A percentile compares a stretch with the other conserved stretches of the same genome.
Evolutionary conservation across 2,113 vertebrate species (phyloP).

Genomic region (Dromaius novaehollandiae): DNA sequence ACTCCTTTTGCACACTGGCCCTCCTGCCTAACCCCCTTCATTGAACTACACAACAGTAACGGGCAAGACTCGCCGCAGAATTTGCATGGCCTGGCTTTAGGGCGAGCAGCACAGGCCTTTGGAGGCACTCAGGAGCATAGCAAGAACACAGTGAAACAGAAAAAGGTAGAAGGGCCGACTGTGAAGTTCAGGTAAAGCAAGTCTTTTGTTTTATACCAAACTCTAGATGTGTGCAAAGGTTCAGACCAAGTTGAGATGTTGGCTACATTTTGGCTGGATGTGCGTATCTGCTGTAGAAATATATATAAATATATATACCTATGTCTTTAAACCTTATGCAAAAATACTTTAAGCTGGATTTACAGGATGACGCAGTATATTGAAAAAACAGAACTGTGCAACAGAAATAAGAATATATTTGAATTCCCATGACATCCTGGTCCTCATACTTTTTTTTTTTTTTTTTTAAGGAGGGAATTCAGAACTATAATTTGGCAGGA

Average conservation of each 20-base stretch:
- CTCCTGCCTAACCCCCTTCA: neutral
- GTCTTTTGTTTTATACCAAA: neutral
- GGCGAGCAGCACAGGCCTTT: neutral
- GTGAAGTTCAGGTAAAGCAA: neutral
- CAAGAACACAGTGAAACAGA: neutral
- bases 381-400: neutral
- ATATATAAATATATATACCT: rapidly evolving
- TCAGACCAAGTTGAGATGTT: neutral
- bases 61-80: neutral
- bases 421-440: neutral
- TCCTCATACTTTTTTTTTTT: neutral
- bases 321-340: neutral
- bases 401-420: neutral
- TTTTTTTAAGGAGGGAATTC: neutral
- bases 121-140: neutral
- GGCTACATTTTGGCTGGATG: neutral
- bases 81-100: neutral
- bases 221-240: neutral
- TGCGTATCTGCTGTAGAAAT: neutral
- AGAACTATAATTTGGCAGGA: neutral
- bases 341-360: neutral
- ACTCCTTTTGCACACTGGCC: neutral
- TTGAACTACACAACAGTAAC: neutral
- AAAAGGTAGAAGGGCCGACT: neutral
- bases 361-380: neutral